phyloP scores from a whole-genome alignment of 2,888 invertebrate species.

The Mylabris sibirica region DNA sequence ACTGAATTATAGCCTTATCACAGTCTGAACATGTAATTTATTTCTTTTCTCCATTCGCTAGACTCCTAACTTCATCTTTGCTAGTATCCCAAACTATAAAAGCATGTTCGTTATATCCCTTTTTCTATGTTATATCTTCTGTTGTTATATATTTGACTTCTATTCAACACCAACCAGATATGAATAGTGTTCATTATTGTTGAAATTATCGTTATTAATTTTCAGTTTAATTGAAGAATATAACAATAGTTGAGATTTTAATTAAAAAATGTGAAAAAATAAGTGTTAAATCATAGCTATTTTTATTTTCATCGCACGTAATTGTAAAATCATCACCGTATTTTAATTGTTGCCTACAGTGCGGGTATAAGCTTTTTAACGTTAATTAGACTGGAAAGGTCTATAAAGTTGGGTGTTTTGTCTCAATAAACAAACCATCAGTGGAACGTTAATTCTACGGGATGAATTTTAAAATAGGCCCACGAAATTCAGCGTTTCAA shows the following conservation, averaged over 20 bases:
- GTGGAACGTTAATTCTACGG: not conserved
- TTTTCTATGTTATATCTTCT: slow-evolving; percentile 2
- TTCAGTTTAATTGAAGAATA: not conserved
- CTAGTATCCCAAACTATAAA: slow-evolving; percentile 6
- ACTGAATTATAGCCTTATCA: slow-evolving; percentile 20
- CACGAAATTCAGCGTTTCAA: not conserved
- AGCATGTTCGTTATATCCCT: slow-evolving; percentile 1
- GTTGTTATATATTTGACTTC: slow-evolving; percentile 10
- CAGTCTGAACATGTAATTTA: slow-evolving; percentile 17
- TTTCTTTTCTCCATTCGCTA: slow-evolving; percentile 11
- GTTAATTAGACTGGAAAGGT: slow-evolving; percentile 1
- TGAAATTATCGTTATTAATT: not conserved
- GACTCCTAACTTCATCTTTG: not conserved
- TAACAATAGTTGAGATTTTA: not conserved
- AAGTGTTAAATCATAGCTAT: not conserved
- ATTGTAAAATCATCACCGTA: not conserved
- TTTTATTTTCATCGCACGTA: not conserved
- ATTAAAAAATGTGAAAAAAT: not conserved
- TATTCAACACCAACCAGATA: not conserved
- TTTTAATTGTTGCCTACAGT: not conserved
- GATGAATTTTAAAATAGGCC: not conserved
- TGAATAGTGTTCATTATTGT: not conserved
- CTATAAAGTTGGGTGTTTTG: not conserved
- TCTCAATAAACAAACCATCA: slow-evolving; percentile 3
- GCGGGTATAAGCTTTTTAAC: not conserved